Percentiles rank a stretch among this genome's conserved stretches.
phyloP scores from a whole-genome alignment of 1,140 invertebrate genomes.

The Zaprionus lachaisei region DNA sequence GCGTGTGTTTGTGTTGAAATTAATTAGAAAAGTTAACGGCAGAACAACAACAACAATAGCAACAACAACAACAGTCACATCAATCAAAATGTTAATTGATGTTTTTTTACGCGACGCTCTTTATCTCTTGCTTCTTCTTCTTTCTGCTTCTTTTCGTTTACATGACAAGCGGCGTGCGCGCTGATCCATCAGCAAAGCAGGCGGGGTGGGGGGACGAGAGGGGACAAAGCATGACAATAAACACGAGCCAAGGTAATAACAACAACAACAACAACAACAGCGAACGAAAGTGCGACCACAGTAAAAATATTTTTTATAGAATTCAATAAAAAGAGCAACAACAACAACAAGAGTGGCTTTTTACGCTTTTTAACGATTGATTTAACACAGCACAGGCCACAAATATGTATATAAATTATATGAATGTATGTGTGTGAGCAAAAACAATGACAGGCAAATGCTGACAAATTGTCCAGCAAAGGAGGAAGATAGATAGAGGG shows the following conservation, averaged over 20 bases:
- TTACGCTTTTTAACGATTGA: slow-evolving; percentile 78
- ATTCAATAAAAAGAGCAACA: slow-evolving; percentile 35
- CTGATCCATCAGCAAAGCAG: slow-evolving; percentile 67
- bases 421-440: slow-evolving; percentile 16
- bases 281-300: slow-evolving; percentile 49
- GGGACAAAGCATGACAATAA: slow-evolving; percentile 57
- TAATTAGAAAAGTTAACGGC: slow-evolving; percentile 72
- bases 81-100: slow-evolving; percentile 81
- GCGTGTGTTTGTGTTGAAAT: slow-evolving; percentile 58
- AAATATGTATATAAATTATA: slow-evolving; percentile 58
- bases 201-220: not conserved
- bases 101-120: slow-evolving; percentile 48
- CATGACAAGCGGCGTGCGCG: slow-evolving; percentile 73
- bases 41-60: slow-evolving; percentile 35
- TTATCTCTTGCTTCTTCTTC: slow-evolving; percentile 48
- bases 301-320: slow-evolving; percentile 57
- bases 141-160: slow-evolving; percentile 56
- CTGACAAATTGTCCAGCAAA: slow-evolving; percentile 54
- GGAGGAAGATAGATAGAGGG: not conserved
- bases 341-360: slow-evolving; percentile 57
- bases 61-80: slow-evolving; percentile 53
- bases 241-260: slow-evolving; percentile 69
- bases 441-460: slow-evolving; percentile 43
- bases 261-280: slow-evolving; percentile 39
- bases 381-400: slow-evolving; percentile 69